Percentiles rank a stretch among this genome's conserved stretches.
Conservation (phyloP, 2,113 vertebrate species). For the Leucosticte australis region DNA sequence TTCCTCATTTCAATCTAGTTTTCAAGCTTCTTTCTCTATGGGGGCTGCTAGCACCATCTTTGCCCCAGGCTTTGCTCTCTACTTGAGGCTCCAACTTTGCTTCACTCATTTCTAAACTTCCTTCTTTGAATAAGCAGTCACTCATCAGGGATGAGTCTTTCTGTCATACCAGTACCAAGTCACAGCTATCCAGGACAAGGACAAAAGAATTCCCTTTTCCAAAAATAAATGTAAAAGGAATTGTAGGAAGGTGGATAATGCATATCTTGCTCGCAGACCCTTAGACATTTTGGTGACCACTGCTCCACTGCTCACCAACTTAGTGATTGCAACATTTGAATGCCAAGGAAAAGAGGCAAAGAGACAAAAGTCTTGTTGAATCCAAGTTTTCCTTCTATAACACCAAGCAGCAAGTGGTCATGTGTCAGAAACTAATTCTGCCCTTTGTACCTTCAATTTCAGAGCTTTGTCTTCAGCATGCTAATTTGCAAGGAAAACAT, state of each 20-base stretch:
- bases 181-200: neutral
- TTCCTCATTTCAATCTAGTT: neutral
- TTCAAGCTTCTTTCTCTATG: neutral
- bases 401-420: neutral
- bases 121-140: neutral
- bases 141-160: neutral
- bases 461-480: neutral
- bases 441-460: neutral
- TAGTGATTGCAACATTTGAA: neutral
- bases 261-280: neutral
- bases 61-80: neutral
- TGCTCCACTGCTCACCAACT: fast-evolving
- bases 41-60: neutral
- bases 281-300: neutral
- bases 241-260: neutral
- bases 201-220: neutral
- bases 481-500: neutral
- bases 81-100: neutral
- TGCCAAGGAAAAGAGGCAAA: neutral
- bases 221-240: neutral
- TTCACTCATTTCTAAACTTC: neutral
- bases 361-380: neutral
- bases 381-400: neutral
- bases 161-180: neutral
- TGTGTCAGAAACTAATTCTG: neutral